Conservation (phyloP, 2,797 vertebrate genomes). For the Brotula barbata region DNA sequence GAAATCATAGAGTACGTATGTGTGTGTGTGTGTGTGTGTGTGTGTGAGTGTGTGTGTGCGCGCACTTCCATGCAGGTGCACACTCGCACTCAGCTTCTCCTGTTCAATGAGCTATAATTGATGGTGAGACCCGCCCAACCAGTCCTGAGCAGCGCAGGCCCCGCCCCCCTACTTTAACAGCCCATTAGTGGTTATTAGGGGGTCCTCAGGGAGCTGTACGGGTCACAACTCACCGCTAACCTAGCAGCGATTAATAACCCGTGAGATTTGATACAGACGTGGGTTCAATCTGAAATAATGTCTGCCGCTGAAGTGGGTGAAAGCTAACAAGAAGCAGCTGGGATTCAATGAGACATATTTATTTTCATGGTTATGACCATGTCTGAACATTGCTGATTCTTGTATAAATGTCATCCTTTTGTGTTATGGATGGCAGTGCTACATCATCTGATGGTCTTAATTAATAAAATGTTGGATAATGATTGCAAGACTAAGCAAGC, state of each 20-base stretch:
- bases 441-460: too few species aligned
- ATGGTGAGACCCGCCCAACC: slow-evolving; percentile 62
- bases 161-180: slow-evolving; percentile 71
- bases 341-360: slow-evolving; percentile 16
- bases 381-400: too few species aligned
- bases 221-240: slow-evolving; percentile 59
- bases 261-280: slow-evolving; percentile 51
- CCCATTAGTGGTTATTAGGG: slow-evolving; percentile 76
- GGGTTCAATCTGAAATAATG: slow-evolving; percentile 28
- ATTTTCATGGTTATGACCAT: background rate
- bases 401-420: too few species aligned
- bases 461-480: too few species aligned
- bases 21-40: too few species aligned
- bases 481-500: too few species aligned
- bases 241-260: slow-evolving; percentile 65
- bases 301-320: background rate
- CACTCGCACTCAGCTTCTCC: slow-evolving; percentile 43
- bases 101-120: slow-evolving; percentile 82
- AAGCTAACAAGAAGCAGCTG: slow-evolving; percentile 9
- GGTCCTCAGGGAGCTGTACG: slow-evolving; percentile 63
- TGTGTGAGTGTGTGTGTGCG: too few species aligned
- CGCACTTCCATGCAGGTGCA: slow-evolving; percentile 38
- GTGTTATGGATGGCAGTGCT: too few species aligned
- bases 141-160: slow-evolving; percentile 47
- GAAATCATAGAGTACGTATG: too few species aligned